phyloP scores from a whole-genome alignment of 23 tunicate species.

The Phallusia fumigata region DNA sequence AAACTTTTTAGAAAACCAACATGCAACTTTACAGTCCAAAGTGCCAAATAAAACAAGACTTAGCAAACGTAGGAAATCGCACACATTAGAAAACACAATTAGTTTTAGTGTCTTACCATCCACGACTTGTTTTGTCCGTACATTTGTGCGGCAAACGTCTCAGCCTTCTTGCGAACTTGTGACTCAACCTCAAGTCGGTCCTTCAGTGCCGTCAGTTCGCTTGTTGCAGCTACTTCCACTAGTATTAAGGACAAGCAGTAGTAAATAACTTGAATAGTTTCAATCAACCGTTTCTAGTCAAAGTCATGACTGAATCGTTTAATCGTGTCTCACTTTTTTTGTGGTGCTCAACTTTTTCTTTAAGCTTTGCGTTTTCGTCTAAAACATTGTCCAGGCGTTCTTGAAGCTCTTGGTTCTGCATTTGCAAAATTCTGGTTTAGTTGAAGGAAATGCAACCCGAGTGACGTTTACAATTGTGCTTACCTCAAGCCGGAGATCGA shows the following conservation, averaged over 20 bases:
- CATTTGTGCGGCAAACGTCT: conserved; percentile 67
- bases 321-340: conserved; percentile 14
- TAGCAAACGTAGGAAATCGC: no score
- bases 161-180: conserved; percentile 63
- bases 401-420: conserved; percentile 17
- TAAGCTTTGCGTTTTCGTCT: conserved; percentile 13
- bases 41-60: no score
- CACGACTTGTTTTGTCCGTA: conserved; percentile 70
- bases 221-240: conserved; percentile 41
- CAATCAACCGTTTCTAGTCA: neutral
- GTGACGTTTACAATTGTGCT: no score
- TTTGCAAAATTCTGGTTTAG: neutral
- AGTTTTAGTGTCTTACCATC: conserved; percentile 52
- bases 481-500: no score
- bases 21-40: no score
- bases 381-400: conserved; percentile 1
- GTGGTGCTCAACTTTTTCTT: conserved; percentile 2
- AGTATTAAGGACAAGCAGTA: no score
- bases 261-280: no score
- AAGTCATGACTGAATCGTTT: neutral
- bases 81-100: no score
- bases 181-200: conserved; percentile 51
- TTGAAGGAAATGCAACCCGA: no score
- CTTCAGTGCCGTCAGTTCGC: conserved; percentile 30
- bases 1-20: no score